These are phyloP conservation scores for Tychaedon coryphoeus DNA, from an alignment of 2,113 vertebrate species.

Conservation along the genomic window DNA sequence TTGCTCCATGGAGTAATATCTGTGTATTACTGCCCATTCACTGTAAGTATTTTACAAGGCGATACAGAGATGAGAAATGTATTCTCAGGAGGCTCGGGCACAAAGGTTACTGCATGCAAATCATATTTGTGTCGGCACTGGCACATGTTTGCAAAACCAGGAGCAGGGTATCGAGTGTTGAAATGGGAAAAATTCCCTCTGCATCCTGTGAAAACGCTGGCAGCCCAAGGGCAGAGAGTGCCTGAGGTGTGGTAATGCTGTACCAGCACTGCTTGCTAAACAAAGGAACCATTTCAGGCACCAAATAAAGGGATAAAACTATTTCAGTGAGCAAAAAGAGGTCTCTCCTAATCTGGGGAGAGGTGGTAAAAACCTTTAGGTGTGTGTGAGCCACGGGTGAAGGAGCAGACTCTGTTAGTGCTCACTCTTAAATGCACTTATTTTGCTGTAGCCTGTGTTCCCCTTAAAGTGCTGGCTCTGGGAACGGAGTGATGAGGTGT, in stretches of 20 bases:
- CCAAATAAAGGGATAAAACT: background rate
- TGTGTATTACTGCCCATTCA: slow-evolving; percentile 24
- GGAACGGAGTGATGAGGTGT: background rate
- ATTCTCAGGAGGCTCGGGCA: background rate
- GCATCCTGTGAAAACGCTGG: slow-evolving; percentile 26
- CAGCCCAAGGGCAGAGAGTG: slow-evolving; percentile 3
- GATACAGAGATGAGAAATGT: background rate
- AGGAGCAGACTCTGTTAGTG: background rate
- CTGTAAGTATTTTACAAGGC: slow-evolving; percentile 23
- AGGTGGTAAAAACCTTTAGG: background rate
- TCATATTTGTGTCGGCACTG: background rate
- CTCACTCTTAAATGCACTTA: background rate
- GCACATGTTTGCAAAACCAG: background rate
- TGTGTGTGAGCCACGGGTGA: accelerated
- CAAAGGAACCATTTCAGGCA: background rate
- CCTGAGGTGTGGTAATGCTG: background rate
- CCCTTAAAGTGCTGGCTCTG: background rate
- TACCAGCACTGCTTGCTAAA: background rate
- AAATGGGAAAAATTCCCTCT: slow-evolving; percentile 27
- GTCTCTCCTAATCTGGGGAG: background rate
- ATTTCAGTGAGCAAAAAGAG: background rate
- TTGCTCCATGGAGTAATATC: slow-evolving; percentile 48
- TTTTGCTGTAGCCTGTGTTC: background rate
- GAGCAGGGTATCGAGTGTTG: slow-evolving; percentile 11
- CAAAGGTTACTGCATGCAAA: slow-evolving; percentile 43